phyloP scores from a whole-genome alignment of 2,797 vertebrate species.

The Myotis vivesi region DNA sequence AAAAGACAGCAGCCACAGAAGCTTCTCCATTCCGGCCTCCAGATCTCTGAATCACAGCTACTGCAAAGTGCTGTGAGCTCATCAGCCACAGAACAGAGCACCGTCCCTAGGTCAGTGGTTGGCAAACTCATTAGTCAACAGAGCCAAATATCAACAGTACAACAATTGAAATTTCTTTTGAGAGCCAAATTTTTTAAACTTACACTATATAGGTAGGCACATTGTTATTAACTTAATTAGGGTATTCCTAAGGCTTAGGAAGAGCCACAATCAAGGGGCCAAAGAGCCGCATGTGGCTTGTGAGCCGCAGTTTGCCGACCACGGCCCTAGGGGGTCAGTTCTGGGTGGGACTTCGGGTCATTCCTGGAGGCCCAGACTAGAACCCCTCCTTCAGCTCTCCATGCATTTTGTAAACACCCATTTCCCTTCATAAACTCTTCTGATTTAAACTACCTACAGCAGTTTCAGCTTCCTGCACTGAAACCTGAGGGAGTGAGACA shows the following conservation, averaged over 20 bases:
- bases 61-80: not conserved
- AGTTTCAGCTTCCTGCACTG: not conserved
- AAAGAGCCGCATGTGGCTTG: no score
- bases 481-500: not conserved
- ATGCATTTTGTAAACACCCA: not conserved
- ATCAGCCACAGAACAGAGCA: not conserved
- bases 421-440: not conserved
- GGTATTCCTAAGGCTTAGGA: no score
- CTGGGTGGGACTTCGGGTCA: not conserved
- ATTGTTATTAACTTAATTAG: no score
- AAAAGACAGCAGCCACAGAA: not conserved
- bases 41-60: not conserved
- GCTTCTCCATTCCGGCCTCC: not conserved
- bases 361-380: not conserved
- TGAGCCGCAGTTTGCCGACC: no score
- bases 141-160: no score
- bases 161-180: no score
- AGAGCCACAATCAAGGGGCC: no score
- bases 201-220: no score
- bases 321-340: not conserved
- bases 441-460: not conserved
- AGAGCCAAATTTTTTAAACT: no score
- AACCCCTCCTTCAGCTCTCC: not conserved
- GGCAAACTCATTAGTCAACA: no score
- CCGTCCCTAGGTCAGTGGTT: no score